phyloP scores from a whole-genome alignment of 1,140 invertebrate genomes.

The Delia radicum region DNA sequence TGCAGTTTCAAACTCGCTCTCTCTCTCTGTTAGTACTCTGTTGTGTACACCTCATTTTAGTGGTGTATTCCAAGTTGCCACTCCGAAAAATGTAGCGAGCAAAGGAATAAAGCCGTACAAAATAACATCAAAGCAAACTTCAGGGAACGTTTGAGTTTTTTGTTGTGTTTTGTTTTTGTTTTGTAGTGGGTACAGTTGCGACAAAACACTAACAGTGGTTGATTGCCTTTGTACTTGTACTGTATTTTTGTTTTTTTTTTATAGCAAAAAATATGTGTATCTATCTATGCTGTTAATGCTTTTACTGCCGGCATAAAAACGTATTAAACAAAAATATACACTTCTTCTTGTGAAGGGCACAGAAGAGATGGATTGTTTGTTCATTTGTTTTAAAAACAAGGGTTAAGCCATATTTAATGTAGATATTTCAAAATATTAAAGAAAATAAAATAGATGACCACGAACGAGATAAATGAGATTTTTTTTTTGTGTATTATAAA shows the following conservation, averaged over 20 bases:
- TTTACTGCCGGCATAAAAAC: conserved; percentile 9
- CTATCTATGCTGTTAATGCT: neutral
- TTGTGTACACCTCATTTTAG: neutral
- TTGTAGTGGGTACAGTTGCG: conserved; percentile 44
- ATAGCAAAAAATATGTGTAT: neutral
- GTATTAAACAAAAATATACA: neutral
- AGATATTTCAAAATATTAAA: no score
- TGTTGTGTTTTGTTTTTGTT: conserved; percentile 8
- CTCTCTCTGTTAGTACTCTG: neutral
- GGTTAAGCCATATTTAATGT: no score
- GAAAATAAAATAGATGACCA: no score
- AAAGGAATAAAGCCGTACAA: conserved; percentile 30
- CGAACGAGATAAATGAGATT: no score
- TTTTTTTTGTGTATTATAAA: no score
- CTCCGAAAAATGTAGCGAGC: neutral
- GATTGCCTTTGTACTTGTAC: conserved; percentile 31
- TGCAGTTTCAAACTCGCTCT: neutral
- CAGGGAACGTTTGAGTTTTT: conserved; percentile 22
- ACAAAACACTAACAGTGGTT: conserved; percentile 44
- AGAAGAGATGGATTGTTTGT: neutral
- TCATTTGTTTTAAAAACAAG: neutral
- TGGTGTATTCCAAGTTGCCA: neutral
- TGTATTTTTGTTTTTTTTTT: conserved; percentile 30
- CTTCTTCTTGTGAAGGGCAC: neutral
- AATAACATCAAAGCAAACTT: conserved; percentile 21